phyloP scores from a whole-genome alignment of 2,797 vertebrate genomes.

The Poeciliopsis turneri region DNA sequence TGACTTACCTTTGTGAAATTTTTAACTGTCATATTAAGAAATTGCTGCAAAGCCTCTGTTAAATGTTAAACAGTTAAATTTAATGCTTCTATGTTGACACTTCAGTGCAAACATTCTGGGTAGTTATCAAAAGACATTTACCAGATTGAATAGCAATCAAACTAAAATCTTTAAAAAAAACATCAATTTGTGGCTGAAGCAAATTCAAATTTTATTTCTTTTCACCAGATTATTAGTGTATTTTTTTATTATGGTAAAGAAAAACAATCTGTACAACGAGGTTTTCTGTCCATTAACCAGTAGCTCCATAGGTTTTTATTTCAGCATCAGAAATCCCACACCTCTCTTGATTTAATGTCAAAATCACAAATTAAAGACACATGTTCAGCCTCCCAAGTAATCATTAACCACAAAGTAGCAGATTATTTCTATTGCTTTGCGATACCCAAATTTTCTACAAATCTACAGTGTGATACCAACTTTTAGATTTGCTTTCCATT shows the following conservation, averaged over 20 bases:
- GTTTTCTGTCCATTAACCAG: not conserved
- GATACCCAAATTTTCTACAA: too few relatives aligned
- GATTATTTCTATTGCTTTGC: too few relatives aligned
- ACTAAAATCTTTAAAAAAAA: not conserved
- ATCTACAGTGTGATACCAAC: too few relatives aligned
- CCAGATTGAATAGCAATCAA: not conserved
- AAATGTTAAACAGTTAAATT: too few relatives aligned
- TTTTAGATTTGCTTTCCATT: too few relatives aligned
- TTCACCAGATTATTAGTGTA: not conserved
- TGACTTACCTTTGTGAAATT: not conserved
- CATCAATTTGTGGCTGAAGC: not conserved
- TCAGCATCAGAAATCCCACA: not conserved
- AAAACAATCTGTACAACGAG: not conserved
- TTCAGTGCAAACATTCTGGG: too few relatives aligned
- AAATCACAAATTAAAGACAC: not conserved
- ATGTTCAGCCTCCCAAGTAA: too few relatives aligned
- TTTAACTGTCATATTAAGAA: not conserved
- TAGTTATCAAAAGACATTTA: not conserved
- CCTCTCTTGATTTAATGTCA: not conserved
- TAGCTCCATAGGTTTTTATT: not conserved
- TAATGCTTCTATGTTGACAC: too few relatives aligned
- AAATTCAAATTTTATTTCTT: not conserved
- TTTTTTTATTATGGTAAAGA: not conserved
- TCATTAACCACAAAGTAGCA: too few relatives aligned
- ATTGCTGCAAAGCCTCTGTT: too few relatives aligned